phyloP scores from a whole-genome alignment of 2,797 vertebrate species.

The Pipistrellus kuhlii region DNA sequence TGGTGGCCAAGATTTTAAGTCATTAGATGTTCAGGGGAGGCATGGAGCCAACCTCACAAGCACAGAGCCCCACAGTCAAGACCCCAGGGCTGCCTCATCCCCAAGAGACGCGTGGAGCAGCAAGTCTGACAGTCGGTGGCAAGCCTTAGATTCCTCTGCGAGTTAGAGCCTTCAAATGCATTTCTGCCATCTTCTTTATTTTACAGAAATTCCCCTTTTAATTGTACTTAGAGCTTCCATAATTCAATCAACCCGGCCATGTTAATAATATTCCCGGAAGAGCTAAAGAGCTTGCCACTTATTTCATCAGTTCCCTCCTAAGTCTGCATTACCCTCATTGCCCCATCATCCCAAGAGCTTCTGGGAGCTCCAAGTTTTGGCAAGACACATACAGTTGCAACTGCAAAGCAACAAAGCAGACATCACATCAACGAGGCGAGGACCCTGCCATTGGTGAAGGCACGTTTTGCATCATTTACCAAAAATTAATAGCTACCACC shows the following conservation, averaged over 20 bases:
- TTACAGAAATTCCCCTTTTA: conserved; percentile 24
- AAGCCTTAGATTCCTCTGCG: background rate
- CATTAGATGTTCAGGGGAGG: background rate
- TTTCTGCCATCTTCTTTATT: background rate
- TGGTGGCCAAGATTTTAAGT: background rate
- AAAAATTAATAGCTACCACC: conserved; percentile 4
- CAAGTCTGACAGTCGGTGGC: background rate
- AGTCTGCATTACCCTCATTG: background rate
- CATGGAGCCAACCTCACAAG: background rate
- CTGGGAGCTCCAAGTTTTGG: background rate
- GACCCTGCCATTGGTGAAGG: background rate
- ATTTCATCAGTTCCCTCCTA: background rate
- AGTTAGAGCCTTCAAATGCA: background rate
- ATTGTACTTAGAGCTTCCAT: background rate
- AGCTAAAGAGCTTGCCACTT: background rate
- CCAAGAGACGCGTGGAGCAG: background rate
- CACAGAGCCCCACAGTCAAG: background rate
- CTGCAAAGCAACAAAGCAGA: background rate
- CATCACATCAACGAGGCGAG: background rate
- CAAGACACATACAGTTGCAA: background rate
- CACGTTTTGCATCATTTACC: background rate
- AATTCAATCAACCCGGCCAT: background rate
- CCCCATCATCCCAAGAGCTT: background rate
- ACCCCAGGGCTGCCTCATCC: background rate
- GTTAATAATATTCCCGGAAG: background rate